These are phyloP conservation scores for Syrphus vitripennis DNA, from an alignment of 2,888 invertebrate genomes.

Conservation along the genomic window DNA sequence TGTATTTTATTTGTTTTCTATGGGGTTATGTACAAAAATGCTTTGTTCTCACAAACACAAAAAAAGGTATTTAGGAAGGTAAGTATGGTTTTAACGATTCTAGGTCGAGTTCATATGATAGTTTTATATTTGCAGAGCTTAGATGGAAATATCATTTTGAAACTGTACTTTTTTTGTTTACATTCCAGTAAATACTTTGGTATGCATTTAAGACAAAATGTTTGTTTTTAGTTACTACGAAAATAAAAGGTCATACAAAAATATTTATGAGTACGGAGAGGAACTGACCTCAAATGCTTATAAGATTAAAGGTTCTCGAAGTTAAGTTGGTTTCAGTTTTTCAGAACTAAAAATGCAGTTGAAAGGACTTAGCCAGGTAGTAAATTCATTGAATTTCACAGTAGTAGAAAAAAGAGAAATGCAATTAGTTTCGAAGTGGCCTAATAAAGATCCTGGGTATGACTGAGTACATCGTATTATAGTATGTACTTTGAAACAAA, in stretches of 20 bases:
- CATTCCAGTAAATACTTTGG: neutral
- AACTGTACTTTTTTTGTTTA: neutral
- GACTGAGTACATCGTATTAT: too few species aligned
- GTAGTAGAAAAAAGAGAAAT: too few species aligned
- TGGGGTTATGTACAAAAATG: neutral
- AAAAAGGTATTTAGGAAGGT: neutral
- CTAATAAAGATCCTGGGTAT: too few species aligned
- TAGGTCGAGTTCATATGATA: constrained; percentile 15
- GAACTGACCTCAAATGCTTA: too few species aligned
- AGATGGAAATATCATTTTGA: neutral
- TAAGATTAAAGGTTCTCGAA: too few species aligned
- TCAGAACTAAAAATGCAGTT: too few species aligned
- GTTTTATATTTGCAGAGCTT: neutral
- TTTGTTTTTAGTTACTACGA: too few species aligned
- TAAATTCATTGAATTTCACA: too few species aligned
- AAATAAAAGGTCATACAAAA: neutral
- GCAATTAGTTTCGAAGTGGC: too few species aligned
- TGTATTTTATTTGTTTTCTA: neutral
- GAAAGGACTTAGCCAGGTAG: too few species aligned
- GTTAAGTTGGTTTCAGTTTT: too few species aligned
- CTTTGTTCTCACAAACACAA: constrained; percentile 12
- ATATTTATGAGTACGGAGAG: neutral
- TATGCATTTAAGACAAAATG: neutral
- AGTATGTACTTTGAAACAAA: too few species aligned
- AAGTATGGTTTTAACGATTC: neutral